phyloP scores from a whole-genome alignment of 2,113 vertebrate genomes.

The Gadus chalcogrammus region DNA sequence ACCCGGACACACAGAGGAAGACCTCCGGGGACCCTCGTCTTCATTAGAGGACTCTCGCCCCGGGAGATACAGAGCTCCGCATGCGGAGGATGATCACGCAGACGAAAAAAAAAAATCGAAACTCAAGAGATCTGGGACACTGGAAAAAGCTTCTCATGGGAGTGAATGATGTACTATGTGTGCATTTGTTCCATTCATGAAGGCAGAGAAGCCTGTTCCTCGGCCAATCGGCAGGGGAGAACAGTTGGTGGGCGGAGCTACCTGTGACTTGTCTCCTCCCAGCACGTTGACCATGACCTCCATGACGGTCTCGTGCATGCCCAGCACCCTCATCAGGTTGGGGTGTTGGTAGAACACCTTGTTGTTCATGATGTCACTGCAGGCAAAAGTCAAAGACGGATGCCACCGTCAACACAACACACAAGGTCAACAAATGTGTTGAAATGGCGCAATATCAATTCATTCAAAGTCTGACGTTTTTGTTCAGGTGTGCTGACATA shows the following conservation, averaged over 20 bases:
- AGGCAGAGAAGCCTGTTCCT: too few relatives aligned
- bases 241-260: slow-evolving; percentile 10
- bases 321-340: slow-evolving; percentile 96
- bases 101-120: neutral
- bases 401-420: too few relatives aligned
- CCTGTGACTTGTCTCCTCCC: slow-evolving; percentile 94
- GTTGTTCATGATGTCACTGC: slow-evolving; percentile 99
- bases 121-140: too few relatives aligned
- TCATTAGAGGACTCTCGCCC: slow-evolving; percentile 28
- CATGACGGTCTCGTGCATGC: slow-evolving; percentile 99
- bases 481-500: too few relatives aligned
- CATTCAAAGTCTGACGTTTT: too few relatives aligned
- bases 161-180: too few relatives aligned
- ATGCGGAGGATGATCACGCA: neutral
- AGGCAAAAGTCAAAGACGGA: slow-evolving; percentile 9
- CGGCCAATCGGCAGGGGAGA: too few relatives aligned
- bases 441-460: too few relatives aligned
- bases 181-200: too few relatives aligned
- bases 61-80: too few relatives aligned
- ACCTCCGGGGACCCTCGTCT: slow-evolving; percentile 24
- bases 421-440: too few relatives aligned
- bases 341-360: slow-evolving; percentile 99
- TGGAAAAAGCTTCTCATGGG: too few relatives aligned
- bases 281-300: slow-evolving; percentile 99
- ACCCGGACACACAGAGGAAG: slow-evolving; percentile 10